Evolutionary conservation across 2,113 vertebrate species (phyloP), one percentile per base, ranked within the genome.

Genomic region (Menura novaehollandiae): DNA sequence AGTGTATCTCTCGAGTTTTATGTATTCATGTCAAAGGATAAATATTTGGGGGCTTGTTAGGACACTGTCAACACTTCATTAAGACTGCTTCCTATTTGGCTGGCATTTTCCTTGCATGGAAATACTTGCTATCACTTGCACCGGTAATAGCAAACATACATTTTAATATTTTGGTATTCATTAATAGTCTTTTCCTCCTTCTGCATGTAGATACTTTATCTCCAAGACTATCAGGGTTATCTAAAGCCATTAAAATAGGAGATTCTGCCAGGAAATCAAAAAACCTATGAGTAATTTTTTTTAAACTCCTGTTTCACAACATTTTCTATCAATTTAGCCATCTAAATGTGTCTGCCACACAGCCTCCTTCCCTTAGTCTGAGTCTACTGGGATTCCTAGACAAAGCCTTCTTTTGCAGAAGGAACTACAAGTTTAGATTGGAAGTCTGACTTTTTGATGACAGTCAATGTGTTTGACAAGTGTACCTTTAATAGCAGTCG

Each of bases 61-160:
- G 73, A 82, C 59, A 64, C 60, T 92, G 74, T 94, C 79, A 83
- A n/a, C 33, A 81, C n/a, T 91, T 94, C 76, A 63, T 86, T 86
- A 91, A 75, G 35, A 35, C n/a, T 84, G 23, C 53, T 94, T 84
- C 84, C 62, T 94, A 1, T 9, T 47, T 76, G 73, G 35, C 46
- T 92, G 60, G 13, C 23, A 63, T 88, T 92, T 94, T 64, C n/a
- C 64, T 91, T 77, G 49, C 53, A 28, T 53, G 75, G 88, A 92
- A 86, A 26, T 66, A 32, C 26, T 59, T 62, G 72, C 27, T 43
- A 56, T 71, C 59, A 46, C 43, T 75, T 66, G 39, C 32, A 84
- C 49, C 35, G 53, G 58, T 37, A 83, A 76, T 37, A 94, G 51
- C 32, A 77, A 62, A 32, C 4, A 52, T 23, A 4, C 15, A 39